phyloP scores from a whole-genome alignment of 2,797 vertebrate species.

The Sebastes goodei region DNA sequence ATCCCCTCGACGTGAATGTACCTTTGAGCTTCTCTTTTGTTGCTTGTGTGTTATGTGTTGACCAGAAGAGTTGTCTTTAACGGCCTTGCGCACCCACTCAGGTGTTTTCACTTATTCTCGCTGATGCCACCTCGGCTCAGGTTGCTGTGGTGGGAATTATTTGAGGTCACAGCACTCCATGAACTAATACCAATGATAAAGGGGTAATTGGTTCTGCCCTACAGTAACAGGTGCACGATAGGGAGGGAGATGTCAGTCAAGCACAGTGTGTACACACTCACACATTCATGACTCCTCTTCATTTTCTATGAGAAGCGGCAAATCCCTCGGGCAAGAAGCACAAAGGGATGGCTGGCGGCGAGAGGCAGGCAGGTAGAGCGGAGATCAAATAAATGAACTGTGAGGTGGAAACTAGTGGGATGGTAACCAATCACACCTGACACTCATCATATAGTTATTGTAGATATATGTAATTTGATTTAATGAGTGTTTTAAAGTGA shows the following conservation, averaged over 20 bases:
- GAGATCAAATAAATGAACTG: not conserved
- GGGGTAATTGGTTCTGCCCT: not conserved
- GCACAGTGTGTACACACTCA: not conserved
- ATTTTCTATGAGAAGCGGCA: not conserved
- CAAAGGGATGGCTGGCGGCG: not conserved
- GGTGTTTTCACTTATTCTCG: not conserved
- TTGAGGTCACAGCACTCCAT: not conserved
- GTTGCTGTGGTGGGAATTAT: not conserved
- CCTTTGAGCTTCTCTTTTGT: not conserved
- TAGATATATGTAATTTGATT: not conserved
- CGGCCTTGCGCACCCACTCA: not conserved
- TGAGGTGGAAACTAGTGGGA: not conserved
- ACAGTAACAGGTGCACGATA: not conserved
- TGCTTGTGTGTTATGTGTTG: not conserved
- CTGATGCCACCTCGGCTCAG: not conserved
- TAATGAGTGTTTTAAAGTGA: too few relatives aligned
- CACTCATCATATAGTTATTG: not conserved
- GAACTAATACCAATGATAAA: conserved; percentile 1
- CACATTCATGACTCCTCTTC: conserved; percentile 1
- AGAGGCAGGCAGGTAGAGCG: not conserved
- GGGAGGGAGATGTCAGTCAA: not conserved
- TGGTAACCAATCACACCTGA: not conserved
- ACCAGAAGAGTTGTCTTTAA: not conserved
- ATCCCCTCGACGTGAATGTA: not conserved
- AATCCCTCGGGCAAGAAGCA: not conserved